Percentiles rank a stretch among this genome's conserved stretches.
Evolutionary conservation across 2,797 vertebrate species (phyloP).

Genomic region (Spinus olivaceus): DNA sequence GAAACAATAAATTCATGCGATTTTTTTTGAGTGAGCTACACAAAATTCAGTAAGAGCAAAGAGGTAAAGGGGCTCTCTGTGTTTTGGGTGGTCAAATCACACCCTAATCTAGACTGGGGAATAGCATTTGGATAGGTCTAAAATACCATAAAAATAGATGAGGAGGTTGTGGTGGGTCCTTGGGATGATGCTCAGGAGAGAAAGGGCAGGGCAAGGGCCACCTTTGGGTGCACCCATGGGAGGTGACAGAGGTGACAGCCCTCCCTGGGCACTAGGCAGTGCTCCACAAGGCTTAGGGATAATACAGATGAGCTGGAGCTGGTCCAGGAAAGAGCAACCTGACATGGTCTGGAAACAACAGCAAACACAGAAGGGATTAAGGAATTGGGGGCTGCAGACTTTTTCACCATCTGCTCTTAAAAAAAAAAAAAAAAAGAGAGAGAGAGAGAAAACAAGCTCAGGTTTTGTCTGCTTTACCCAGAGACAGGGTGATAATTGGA

Average conservation of each 20-base stretch:
- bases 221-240: not conserved
- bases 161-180: not conserved
- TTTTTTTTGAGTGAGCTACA: not conserved
- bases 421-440: not conserved
- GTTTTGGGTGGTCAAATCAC: not conserved
- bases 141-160: not conserved
- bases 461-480: conserved; percentile 40
- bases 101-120: not conserved
- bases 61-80: not conserved
- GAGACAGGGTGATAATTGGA: conserved; percentile 45
- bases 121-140: not conserved
- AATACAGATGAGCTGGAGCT: not conserved
- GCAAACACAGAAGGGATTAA: not conserved
- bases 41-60: not conserved
- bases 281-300: not conserved
- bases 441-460: not conserved
- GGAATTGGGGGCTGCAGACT: conserved; percentile 11
- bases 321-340: conserved; percentile 30
- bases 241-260: not conserved
- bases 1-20: not conserved
- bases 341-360: not conserved
- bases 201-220: not conserved
- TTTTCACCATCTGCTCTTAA: conserved; percentile 31
- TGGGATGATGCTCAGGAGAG: not conserved
- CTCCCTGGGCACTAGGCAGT: not conserved